Conservation (phyloP, 2,113 vertebrate genomes). For the Otis tarda region DNA sequence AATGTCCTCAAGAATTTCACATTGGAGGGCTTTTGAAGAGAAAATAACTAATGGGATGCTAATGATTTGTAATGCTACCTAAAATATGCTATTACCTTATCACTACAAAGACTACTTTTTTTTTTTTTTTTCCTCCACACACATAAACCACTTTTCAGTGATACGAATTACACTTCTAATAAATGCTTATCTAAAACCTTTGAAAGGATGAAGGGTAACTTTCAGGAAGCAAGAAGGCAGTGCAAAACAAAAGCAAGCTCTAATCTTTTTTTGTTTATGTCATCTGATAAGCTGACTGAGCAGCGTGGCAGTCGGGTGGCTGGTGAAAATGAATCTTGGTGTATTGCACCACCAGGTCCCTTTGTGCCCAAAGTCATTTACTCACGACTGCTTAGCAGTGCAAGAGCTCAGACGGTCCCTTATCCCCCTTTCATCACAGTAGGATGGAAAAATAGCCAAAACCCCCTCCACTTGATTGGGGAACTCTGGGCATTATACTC, state of each 20-base stretch:
- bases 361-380: background rate
- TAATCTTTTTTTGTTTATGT: background rate
- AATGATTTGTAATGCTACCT: background rate
- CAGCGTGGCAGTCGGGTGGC: accelerated
- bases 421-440: background rate
- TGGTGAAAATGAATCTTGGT: background rate
- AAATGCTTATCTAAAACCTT: background rate
- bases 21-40: background rate
- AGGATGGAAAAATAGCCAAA: background rate
- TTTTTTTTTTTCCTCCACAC: background rate
- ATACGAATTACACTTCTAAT: background rate
- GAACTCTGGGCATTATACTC: background rate
- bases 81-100: slow-evolving; percentile 21
- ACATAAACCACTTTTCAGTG: background rate
- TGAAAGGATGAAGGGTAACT: background rate
- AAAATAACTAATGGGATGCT: background rate
- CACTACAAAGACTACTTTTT: background rate
- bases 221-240: background rate
- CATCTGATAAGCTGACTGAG: background rate
- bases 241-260: background rate
- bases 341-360: too few species aligned
- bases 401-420: background rate
- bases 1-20: background rate
- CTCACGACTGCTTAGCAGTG: background rate
- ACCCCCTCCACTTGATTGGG: background rate